phyloP scores from a whole-genome alignment of 2,888 invertebrate species.

The Callosobruchus maculatus region DNA sequence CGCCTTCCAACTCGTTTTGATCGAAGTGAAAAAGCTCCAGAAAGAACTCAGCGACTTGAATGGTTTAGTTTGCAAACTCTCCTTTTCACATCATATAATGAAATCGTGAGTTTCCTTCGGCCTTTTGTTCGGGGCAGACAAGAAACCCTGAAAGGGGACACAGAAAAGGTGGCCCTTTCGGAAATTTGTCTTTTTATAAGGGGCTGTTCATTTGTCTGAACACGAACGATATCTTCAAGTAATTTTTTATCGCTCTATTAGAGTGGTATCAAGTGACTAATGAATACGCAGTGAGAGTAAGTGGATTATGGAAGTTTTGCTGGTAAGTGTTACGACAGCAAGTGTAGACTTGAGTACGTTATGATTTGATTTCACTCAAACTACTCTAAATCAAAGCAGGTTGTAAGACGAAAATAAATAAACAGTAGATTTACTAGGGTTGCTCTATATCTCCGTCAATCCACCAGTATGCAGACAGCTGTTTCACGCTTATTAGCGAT shows the following conservation, averaged over 20 bases:
- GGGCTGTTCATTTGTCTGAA: background rate
- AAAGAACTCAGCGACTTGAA: background rate
- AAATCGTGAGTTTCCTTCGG: background rate
- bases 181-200: background rate
- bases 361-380: too few species aligned
- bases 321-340: too few species aligned
- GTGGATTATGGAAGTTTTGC: too few species aligned
- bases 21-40: background rate
- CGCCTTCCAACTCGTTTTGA: background rate
- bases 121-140: background rate
- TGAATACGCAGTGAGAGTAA: too few species aligned
- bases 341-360: too few species aligned
- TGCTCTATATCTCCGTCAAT: too few species aligned
- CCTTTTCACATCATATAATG: background rate
- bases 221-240: background rate
- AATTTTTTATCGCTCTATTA: background rate
- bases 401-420: too few species aligned
- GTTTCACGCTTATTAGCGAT: too few species aligned
- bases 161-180: background rate
- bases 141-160: background rate
- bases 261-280: too few species aligned
- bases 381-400: too few species aligned
- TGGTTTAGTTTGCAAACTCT: background rate
- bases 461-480: too few species aligned
- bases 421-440: too few species aligned